These are phyloP conservation scores for Celastrina argiolus DNA, from an alignment of 2,888 invertebrate genomes.

Conservation along the genomic window DNA sequence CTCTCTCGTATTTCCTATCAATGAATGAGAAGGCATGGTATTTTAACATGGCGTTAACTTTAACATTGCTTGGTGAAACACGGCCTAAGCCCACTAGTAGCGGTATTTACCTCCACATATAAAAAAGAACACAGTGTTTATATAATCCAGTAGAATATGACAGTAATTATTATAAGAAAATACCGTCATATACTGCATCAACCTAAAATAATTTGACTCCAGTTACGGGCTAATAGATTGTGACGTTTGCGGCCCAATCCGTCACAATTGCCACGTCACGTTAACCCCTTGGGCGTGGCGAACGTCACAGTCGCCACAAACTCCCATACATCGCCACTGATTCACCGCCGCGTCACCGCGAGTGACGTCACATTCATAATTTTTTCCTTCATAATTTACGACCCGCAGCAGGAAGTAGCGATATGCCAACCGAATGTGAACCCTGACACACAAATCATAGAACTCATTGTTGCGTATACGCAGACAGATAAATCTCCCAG, in stretches of 20 bases:
- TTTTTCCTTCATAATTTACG: slow-evolving; percentile 32
- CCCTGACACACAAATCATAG: not conserved
- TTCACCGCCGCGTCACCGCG: slow-evolving; percentile 25
- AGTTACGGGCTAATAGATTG: not conserved
- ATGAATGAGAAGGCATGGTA: no score
- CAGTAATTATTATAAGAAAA: no score
- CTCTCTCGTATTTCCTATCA: no score
- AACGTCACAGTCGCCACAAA: not conserved
- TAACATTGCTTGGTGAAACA: no score
- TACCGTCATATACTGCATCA: not conserved
- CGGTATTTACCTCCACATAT: no score
- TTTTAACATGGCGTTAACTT: no score
- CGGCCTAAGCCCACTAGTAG: no score
- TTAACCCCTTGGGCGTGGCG: not conserved
- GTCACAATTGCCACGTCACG: not conserved
- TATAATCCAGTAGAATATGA: no score
- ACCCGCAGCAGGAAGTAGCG: slow-evolving; percentile 16
- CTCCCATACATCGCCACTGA: not conserved
- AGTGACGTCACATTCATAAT: slow-evolving; percentile 33
- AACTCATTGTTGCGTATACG: not conserved
- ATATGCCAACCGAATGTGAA: slow-evolving; percentile 7
- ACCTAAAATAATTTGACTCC: not conserved
- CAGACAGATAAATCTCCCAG: slow-evolving; percentile 10
- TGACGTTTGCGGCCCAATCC: not conserved
- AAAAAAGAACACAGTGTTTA: no score